Conservation (phyloP, 2,113 vertebrate species). For the Poecile atricapillus region DNA sequence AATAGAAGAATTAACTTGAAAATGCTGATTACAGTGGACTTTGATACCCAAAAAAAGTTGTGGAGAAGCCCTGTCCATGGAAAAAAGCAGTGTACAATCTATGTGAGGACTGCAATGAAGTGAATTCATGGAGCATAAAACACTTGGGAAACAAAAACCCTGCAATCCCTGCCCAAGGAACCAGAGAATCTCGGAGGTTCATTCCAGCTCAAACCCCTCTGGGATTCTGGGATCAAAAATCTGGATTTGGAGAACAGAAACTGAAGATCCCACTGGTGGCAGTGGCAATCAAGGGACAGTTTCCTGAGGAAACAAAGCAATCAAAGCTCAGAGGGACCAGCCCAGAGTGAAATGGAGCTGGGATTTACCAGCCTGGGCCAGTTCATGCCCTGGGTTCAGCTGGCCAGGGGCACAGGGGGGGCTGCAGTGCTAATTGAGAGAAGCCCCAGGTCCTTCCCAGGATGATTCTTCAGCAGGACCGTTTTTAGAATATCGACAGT, state of each 20-base stretch:
- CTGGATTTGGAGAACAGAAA: neutral
- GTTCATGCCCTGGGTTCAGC: neutral
- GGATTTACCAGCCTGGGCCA: neutral
- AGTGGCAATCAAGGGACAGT: neutral
- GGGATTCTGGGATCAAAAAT: neutral
- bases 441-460: neutral
- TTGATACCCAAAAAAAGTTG: neutral
- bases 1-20: neutral
- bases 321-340: neutral
- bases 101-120: neutral
- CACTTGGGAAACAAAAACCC: neutral
- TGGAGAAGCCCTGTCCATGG: neutral
- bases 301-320: neutral
- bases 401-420: neutral
- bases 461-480: neutral
- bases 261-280: neutral
- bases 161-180: neutral
- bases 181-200: neutral
- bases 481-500: conserved; percentile 15
- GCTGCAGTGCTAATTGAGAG: neutral
- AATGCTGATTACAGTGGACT: neutral
- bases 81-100: neutral
- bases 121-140: fast-evolving
- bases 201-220: neutral
- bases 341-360: neutral